A percentile compares a stretch with the other conserved stretches of the same genome.
phyloP scores from a whole-genome alignment of 2,797 vertebrate species.

The Notolabrus celidotus region DNA sequence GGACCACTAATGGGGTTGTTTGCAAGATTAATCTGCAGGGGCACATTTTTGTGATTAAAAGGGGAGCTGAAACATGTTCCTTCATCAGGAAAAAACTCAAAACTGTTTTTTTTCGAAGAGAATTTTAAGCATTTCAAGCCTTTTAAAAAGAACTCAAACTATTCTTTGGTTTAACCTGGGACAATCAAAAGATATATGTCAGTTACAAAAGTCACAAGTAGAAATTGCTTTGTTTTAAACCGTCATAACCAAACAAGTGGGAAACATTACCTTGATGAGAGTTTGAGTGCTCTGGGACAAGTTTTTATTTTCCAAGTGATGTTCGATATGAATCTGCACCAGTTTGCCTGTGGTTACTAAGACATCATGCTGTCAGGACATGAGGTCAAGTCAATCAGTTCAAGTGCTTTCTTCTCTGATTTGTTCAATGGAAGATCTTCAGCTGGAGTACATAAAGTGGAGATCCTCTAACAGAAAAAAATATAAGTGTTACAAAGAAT shows the following conservation, averaged over 20 bases:
- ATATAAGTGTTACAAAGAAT: slow-evolving; percentile 6
- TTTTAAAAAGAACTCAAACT: neutral
- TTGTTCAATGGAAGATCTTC: slow-evolving; percentile 70
- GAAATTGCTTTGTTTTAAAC: neutral
- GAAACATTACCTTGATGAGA: neutral
- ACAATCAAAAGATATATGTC: neutral
- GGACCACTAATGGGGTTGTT: too few relatives aligned
- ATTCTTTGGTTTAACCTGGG: slow-evolving; percentile 1
- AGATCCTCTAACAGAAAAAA: slow-evolving; percentile 75
- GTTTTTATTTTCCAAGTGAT: neutral
- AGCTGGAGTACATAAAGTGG: slow-evolving; percentile 78
- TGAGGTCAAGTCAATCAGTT: slow-evolving; percentile 35
- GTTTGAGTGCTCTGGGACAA: neutral
- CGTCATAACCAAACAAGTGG: neutral
- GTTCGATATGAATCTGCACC: neutral
- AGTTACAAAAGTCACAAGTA: too few relatives aligned
- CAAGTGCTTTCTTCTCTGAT: slow-evolving; percentile 62
- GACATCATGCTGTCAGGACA: neutral
- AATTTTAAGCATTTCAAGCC: neutral
- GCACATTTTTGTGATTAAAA: too few relatives aligned
- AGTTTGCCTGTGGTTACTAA: slow-evolving; percentile 1
- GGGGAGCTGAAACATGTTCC: too few relatives aligned
- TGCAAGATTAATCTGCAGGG: too few relatives aligned
- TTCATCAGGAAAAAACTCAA: too few relatives aligned
- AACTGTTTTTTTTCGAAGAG: too few relatives aligned